These are phyloP conservation scores for Orussus abietinus DNA, from an alignment of 1,140 invertebrate genomes.

Conservation along the genomic window DNA sequence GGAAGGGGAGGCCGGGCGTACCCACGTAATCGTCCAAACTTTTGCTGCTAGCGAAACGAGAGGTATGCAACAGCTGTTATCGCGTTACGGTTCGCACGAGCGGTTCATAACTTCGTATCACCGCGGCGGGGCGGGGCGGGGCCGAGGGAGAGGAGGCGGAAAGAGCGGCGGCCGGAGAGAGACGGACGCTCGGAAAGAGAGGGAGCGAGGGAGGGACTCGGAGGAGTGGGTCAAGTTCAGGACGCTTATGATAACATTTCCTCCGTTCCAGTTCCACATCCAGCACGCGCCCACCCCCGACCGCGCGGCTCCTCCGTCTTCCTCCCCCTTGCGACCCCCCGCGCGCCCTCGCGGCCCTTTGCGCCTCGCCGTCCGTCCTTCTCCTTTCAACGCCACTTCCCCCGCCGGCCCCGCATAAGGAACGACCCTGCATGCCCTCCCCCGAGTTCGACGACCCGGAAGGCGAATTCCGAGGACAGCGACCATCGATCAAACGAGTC, in stretches of 20 bases:
- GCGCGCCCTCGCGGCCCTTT: slow-evolving; percentile 16
- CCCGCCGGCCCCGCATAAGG: slow-evolving; percentile 2
- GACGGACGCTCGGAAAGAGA: slow-evolving; percentile 24
- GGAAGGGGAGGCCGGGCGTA: slow-evolving; percentile 12
- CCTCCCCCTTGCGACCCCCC: slow-evolving; percentile 14
- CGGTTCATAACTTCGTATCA: slow-evolving; percentile 46
- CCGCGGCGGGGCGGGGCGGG: slow-evolving; percentile 25
- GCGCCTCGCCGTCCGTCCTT: slow-evolving; percentile 3
- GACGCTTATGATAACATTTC: slow-evolving; percentile 45
- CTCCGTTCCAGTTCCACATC: slow-evolving; percentile 22
- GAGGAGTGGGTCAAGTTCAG: slow-evolving; percentile 47
- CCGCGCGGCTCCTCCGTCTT: slow-evolving; percentile 6
- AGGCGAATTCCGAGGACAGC: too few relatives aligned
- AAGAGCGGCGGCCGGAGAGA: slow-evolving; percentile 14
- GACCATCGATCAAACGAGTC: too few relatives aligned
- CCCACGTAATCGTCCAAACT: slow-evolving; percentile 35
- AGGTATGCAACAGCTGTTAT: slow-evolving; percentile 47
- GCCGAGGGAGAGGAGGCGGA: slow-evolving; percentile 11
- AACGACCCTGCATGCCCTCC: too few relatives aligned
- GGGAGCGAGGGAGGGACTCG: slow-evolving; percentile 22
- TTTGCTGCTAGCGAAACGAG: slow-evolving; percentile 39
- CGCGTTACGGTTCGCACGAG: slow-evolving; percentile 46
- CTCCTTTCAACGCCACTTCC: slow-evolving; percentile 5
- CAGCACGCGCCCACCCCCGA: slow-evolving; percentile 7
- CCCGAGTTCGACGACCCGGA: too few relatives aligned